Base-by-base conservation (phyloP, 2,113 vertebrate species). In the Girardinichthys multiradiatus region DNA sequence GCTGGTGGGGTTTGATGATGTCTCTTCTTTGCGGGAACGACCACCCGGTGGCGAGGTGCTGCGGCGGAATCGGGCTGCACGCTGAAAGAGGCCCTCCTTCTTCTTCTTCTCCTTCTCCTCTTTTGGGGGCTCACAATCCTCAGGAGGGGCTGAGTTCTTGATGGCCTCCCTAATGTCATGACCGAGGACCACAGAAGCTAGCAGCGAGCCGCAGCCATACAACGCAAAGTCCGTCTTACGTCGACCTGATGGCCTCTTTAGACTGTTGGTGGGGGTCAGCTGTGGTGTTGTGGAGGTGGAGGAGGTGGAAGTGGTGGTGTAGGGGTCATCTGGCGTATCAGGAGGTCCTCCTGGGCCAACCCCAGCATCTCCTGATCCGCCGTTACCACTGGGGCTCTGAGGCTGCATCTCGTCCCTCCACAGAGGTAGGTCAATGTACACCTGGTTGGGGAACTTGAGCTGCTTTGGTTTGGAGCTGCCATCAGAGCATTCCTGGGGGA, bases 381-480 rank as follows among this genome's bases (percentile, higher is more conserved):
- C 63, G 21, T 71, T 79, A 2, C 80, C 90, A 0, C 26, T 58
- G 11, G 82, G 73, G 81, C 81, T 82, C 79, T 88, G 90, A 61
- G 90, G 80, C 83, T 85, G 89, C 87, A 92, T 96, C 88, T 96
- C 94, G 29, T 97, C 97, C 86, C 95, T 95, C 92, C 96, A 95
- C 86, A 95, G 95, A 96, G 96, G 96, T 94, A 96, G 96, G 91
- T 97, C 95, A 31, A 96, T 94, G 68, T 95, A 96, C 77, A 96
- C 94, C 91, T 96, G 96, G 90, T 92, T 95, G 0, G 96, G 94
- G 77, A 95, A 92, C 90, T 96, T 97, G 68, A 95, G 90, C 88
- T 94, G 95, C 94, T 98, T 97, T 96, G 97, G 95, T 95, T 95
- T 96, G 89, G 90, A 89, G 80, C 82, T 91, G 91, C 75, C 92